phyloP scores from a whole-genome alignment of 2,888 invertebrate species.

The Agrotis exclamationis region DNA sequence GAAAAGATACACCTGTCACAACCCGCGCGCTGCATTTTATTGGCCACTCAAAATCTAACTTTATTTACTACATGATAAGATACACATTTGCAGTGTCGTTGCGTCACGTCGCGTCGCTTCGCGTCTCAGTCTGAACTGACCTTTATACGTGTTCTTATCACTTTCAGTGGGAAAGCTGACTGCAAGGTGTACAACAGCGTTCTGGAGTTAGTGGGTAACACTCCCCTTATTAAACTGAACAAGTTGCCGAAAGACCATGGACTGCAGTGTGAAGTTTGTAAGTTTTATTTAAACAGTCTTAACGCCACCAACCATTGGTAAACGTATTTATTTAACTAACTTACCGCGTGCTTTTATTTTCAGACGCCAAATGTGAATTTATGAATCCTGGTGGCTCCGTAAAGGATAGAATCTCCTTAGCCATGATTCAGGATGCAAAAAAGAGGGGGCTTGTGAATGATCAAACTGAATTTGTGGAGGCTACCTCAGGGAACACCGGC shows the following conservation, averaged over 20 bases:
- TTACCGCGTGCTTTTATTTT: slow-evolving; percentile 16
- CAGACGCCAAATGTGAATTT: slow-evolving; percentile 98
- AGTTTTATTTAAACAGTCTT: slow-evolving; percentile 75
- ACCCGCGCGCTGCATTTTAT: too few relatives aligned
- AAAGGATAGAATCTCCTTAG: slow-evolving; percentile 96
- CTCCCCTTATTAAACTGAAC: slow-evolving; percentile 94
- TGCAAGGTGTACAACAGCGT: slow-evolving; percentile 61
- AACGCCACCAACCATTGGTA: not conserved
- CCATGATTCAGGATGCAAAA: slow-evolving; percentile 98
- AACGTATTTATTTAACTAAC: not conserved
- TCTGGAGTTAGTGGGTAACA: slow-evolving; percentile 94
- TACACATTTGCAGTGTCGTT: too few relatives aligned
- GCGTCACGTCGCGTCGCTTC: too few relatives aligned
- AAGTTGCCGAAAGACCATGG: slow-evolving; percentile 94
- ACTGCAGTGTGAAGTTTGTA: slow-evolving; percentile 95
- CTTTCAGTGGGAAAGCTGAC: slow-evolving; percentile 43
- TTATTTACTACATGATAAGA: too few relatives aligned
- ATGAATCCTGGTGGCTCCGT: slow-evolving; percentile 98
- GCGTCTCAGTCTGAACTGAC: too few relatives aligned
- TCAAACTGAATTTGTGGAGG: slow-evolving; percentile 96
- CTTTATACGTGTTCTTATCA: not conserved
- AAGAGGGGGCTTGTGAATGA: slow-evolving; percentile 94
- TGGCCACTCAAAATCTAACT: too few relatives aligned
- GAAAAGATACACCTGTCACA: too few relatives aligned
- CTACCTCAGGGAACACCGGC: slow-evolving; percentile 96